Evolutionary conservation across 2,113 vertebrate genomes (phyloP), one percentile per base, ranked within the genome.

Genomic region (Mastomys coucha): DNA sequence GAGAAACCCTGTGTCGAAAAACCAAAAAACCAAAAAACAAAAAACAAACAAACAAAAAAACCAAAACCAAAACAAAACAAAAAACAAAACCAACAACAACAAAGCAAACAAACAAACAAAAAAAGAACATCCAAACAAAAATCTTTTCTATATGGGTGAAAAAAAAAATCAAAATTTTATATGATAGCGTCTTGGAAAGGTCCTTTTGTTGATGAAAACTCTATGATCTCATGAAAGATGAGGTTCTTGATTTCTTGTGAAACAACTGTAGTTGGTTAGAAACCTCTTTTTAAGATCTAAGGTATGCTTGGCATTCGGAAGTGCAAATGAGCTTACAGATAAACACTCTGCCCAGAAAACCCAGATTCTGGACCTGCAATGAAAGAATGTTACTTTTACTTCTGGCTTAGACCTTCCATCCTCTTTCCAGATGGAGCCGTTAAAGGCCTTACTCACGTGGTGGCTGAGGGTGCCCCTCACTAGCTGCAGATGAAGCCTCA

Each of bases 401-500:
- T 78, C 69, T 76, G 42, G n/a, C 39, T 63, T 2, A 2, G 2
- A 28, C 86, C 67, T 72, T 81, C n/a, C 49, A 84, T 56, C 24
- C 39, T 78, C 19, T 76, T 96, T 2, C 58, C 36, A 26, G 24
- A 60, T 12, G 42, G 2, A 22, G 14, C 33, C 39, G 42, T 42
- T 33, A 76, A 93, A 93, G 92, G 90, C 42, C 84, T 49, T 89
- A 20, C 86, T 98, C 96, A 99, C 99, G 9, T 99, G 98, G 85
- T 93, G 95, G 93, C 98, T 98, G 95, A 99, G 89, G 76, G 98
- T 56, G 53, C 90, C 82, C 94, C 86, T 98, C 90, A 99, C 97
- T 11, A 99, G 98, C 95, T 98, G 97, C 92, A 97, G 95, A 78
- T 98, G 99, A 97, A 97, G 98, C 77, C 97, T 98, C 80, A 99